Conservation (phyloP, 1,140 invertebrate species). For the Heliconius hewitsoni region DNA sequence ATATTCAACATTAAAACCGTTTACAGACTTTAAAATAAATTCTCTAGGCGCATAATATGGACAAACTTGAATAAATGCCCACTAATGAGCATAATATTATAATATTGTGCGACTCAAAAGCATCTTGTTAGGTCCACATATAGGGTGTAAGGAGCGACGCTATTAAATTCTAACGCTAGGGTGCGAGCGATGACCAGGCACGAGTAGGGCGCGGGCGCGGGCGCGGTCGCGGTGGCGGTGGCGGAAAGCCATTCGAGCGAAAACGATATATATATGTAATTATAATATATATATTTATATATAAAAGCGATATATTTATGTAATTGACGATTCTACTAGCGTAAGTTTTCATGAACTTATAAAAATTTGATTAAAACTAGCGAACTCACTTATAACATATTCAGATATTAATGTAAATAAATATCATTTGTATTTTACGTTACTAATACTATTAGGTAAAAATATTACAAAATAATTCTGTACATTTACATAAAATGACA, state of each 20-base stretch:
- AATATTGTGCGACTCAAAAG: slow-evolving; percentile 73
- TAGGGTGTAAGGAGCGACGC: slow-evolving; percentile 67
- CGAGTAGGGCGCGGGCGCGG: slow-evolving; percentile 16
- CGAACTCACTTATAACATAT: too few relatives aligned
- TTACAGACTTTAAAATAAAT: slow-evolving; percentile 41
- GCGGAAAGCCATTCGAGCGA: slow-evolving; percentile 18
- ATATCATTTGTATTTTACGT: too few relatives aligned
- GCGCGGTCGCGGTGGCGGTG: neutral
- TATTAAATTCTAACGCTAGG: slow-evolving; percentile 76
- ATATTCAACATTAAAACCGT: slow-evolving; percentile 45
- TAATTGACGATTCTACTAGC: too few relatives aligned
- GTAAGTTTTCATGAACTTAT: neutral
- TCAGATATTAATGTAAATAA: too few relatives aligned
- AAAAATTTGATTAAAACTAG: too few relatives aligned
- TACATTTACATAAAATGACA: neutral
- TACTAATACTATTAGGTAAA: too few relatives aligned
- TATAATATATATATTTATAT: too few relatives aligned
- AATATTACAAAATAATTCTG: too few relatives aligned
- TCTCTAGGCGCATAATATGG: slow-evolving; percentile 50
- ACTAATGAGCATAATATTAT: slow-evolving; percentile 80
- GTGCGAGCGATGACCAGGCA: slow-evolving; percentile 50
- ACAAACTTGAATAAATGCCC: slow-evolving; percentile 66
- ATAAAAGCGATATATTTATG: neutral
- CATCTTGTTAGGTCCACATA: slow-evolving; percentile 73
- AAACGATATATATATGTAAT: neutral